A percentile compares a stretch with the other conserved stretches of the same genome.
These are phyloP conservation scores for Corythaixoides concolor DNA, from an alignment of 2,113 vertebrate species.

Conservation along the genomic window DNA sequence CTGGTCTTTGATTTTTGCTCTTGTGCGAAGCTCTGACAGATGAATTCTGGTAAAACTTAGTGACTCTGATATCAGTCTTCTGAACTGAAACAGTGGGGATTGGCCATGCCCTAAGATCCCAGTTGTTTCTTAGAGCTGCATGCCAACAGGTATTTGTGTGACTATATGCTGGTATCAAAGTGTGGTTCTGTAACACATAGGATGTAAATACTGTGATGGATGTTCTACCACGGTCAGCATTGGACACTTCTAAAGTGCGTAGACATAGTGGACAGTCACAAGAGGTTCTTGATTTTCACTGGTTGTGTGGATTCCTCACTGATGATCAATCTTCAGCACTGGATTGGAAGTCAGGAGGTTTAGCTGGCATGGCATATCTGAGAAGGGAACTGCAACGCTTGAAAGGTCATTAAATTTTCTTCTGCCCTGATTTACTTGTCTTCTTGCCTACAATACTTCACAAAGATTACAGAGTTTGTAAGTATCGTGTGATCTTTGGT, in stretches of 20 bases:
- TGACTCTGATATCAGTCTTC: neutral
- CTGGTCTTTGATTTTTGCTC: neutral
- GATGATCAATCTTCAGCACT: neutral
- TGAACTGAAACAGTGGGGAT: neutral
- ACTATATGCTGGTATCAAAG: neutral
- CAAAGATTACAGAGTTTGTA: neutral
- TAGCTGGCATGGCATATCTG: neutral
- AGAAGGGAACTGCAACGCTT: neutral
- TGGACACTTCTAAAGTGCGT: neutral
- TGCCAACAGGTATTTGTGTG: neutral
- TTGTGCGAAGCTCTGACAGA: neutral
- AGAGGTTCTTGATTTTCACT: neutral
- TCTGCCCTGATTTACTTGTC: neutral
- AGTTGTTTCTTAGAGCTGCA: neutral
- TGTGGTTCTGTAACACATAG: neutral
- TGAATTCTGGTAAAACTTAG: neutral
- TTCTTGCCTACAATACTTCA: neutral
- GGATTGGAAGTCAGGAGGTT: neutral
- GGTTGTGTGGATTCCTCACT: neutral
- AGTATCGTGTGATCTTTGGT: constrained; percentile 10
- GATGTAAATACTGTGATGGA: neutral
- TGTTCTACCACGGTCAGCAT: neutral
- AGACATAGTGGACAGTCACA: neutral
- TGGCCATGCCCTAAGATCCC: neutral
- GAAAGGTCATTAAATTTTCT: neutral